Conservation (phyloP, 2,113 vertebrate genomes). For the Toxotes chatareus region DNA sequence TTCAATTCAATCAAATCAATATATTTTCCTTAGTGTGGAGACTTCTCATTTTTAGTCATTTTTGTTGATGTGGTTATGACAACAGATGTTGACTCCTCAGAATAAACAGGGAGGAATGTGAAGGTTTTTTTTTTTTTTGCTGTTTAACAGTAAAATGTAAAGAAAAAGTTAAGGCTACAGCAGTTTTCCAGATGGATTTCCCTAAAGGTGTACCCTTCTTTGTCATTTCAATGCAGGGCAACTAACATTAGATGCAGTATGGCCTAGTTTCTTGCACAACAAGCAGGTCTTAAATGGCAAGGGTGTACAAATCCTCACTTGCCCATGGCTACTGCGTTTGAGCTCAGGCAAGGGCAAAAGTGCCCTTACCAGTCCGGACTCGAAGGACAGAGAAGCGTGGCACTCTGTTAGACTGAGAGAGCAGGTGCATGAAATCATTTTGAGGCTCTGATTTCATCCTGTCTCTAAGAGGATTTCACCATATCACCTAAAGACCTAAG, state of each 20-base stretch:
- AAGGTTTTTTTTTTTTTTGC: no score
- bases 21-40: neutral
- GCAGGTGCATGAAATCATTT: neutral
- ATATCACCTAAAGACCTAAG: no score
- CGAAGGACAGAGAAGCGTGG: neutral
- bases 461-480: neutral
- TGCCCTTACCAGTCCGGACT: slow-evolving; percentile 24
- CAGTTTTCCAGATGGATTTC: slow-evolving; percentile 6
- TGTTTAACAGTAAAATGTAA: neutral
- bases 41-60: slow-evolving; percentile 4
- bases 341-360: slow-evolving; percentile 38
- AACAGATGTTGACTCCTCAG: neutral
- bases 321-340: slow-evolving; percentile 20
- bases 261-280: slow-evolving; percentile 55
- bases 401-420: neutral
- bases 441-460: neutral
- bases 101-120: neutral
- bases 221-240: slow-evolving; percentile 20
- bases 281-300: slow-evolving; percentile 39
- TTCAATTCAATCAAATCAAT: neutral
- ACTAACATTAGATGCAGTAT: slow-evolving; percentile 52
- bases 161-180: neutral
- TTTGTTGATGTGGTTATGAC: neutral
- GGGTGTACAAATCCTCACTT: slow-evolving; percentile 23
- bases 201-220: neutral